A percentile compares a stretch with the other conserved stretches of the same genome.
phyloP scores from a whole-genome alignment of 2,113 vertebrate species.

The Tylochromis polylepis region DNA sequence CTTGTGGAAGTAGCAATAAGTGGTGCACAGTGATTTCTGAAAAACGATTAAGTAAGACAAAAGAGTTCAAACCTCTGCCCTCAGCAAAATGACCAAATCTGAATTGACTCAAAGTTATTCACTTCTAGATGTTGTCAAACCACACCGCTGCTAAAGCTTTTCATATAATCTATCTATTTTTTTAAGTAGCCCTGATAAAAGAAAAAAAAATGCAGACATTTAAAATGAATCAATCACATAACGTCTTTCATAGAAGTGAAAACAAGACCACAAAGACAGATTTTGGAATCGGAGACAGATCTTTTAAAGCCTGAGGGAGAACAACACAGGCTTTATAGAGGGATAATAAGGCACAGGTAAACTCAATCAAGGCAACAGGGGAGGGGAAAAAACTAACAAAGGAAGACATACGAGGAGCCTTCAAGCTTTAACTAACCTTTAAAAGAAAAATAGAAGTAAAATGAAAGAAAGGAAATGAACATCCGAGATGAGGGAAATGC shows the following conservation, averaged over 20 bases:
- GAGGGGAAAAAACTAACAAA: background rate
- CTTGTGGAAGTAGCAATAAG: background rate
- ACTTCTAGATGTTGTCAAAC: background rate
- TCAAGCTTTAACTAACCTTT: background rate
- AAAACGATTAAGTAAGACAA: background rate
- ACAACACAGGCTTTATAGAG: background rate
- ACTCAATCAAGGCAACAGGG: background rate
- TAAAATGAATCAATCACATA: background rate
- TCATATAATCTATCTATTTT: background rate
- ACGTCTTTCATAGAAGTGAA: background rate
- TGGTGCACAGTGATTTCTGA: background rate
- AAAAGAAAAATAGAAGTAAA: background rate
- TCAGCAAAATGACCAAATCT: background rate
- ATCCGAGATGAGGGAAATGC: background rate
- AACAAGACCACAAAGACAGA: background rate
- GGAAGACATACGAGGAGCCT: background rate
- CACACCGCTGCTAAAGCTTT: background rate
- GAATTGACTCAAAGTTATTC: accelerated
- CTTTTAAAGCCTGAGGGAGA: background rate
- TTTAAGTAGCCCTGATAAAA: background rate
- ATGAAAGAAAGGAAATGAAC: background rate
- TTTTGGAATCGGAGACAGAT: background rate
- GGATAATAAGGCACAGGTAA: background rate
- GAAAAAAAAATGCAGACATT: accelerated
- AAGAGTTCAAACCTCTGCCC: background rate